Conservation (phyloP, 2,797 vertebrate species). For the Serranus cabrilla region DNA sequence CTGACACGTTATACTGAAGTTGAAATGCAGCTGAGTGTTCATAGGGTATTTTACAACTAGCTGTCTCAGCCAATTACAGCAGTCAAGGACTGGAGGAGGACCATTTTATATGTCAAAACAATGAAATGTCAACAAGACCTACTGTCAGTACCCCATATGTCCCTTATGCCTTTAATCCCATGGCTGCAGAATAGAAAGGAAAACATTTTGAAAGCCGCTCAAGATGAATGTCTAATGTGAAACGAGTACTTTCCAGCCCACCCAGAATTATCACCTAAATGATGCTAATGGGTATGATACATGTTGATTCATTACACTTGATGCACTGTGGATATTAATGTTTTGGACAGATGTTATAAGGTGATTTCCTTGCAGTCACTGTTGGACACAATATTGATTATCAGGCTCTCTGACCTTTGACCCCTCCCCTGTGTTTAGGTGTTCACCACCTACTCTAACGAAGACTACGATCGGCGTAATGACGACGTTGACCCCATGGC, state of each 20-base stretch:
- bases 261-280: not conserved
- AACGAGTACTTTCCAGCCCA: not conserved
- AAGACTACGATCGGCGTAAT: constrained; percentile 96
- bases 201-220: no score
- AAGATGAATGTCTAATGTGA: not conserved
- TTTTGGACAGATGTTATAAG: not conserved
- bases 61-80: no score
- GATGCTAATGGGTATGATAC: no score
- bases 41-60: no score
- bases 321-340: not conserved
- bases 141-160: not conserved
- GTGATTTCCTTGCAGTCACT: no score
- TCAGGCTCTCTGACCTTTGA: constrained; percentile 42
- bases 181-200: not conserved
- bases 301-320: not conserved
- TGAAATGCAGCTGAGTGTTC: no score
- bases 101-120: no score
- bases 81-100: no score
- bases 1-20: no score
- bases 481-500: constrained; percentile 99
- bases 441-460: constrained; percentile 97
- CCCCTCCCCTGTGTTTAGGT: constrained; percentile 83
- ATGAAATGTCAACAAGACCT: not conserved
- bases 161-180: no score
- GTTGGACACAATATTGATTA: not conserved